phyloP scores from a whole-genome alignment of 2,113 vertebrate species.

The Craseonycteris thonglongyai region DNA sequence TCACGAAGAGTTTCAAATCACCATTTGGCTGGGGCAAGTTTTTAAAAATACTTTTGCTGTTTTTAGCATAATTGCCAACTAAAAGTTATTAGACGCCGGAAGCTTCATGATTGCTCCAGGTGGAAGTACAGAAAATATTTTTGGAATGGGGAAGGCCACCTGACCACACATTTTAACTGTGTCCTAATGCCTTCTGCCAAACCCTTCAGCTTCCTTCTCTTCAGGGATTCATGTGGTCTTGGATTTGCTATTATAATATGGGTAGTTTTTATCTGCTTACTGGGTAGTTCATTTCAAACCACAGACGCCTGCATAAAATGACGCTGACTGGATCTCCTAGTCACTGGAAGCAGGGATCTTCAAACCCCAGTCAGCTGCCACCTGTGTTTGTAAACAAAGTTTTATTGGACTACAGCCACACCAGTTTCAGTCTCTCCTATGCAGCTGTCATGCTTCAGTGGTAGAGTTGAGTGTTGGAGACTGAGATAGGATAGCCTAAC shows the following conservation, averaged over 20 bases:
- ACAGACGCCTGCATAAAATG: background rate
- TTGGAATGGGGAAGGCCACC: slow-evolving; percentile 47
- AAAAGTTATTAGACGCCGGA: slow-evolving; percentile 42
- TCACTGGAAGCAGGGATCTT: background rate
- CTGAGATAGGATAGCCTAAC: background rate
- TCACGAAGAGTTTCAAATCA: slow-evolving; percentile 49
- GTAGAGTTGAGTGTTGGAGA: background rate
- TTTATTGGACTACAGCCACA: background rate
- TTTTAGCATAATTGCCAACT: slow-evolving; percentile 51
- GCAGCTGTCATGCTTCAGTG: background rate
- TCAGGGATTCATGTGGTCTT: slow-evolving; percentile 49
- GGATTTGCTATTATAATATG: slow-evolving; percentile 39
- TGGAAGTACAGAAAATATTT: slow-evolving; percentile 62
- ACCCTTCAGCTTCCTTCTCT: background rate
- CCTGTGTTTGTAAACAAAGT: slow-evolving; percentile 4
- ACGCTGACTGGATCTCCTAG: slow-evolving; percentile 40
- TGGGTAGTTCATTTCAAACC: slow-evolving; percentile 42
- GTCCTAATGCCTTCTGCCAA: slow-evolving; percentile 31
- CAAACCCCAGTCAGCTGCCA: background rate
- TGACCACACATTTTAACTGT: slow-evolving; percentile 37
- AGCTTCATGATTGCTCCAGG: slow-evolving; percentile 32
- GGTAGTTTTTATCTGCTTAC: slow-evolving; percentile 48
- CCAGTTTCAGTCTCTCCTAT: background rate
- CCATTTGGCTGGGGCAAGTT: background rate
- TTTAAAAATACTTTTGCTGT: slow-evolving; percentile 20